Conservation (phyloP, 2,888 invertebrate genomes). For the Myopa testacea region DNA sequence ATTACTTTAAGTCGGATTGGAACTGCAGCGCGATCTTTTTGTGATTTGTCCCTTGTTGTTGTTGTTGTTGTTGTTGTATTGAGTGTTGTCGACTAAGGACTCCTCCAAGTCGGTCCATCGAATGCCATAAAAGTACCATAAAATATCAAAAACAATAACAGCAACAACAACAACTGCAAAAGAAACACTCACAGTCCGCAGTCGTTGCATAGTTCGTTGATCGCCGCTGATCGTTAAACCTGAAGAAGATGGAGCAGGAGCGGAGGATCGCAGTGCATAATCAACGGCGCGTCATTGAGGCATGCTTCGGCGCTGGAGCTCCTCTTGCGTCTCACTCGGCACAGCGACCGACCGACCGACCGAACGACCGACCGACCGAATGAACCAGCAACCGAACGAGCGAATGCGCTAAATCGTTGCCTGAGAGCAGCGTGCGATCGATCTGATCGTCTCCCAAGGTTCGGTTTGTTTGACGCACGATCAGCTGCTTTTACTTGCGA, state of each 20-base stretch:
- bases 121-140: slow-evolving; percentile 11
- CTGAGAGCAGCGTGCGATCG: neutral
- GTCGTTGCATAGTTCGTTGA: slow-evolving; percentile 38
- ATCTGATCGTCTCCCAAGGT: slow-evolving; percentile 13
- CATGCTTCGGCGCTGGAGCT: neutral
- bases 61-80: slow-evolving; percentile 8
- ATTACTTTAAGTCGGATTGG: neutral
- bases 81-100: slow-evolving; percentile 8
- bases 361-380: neutral
- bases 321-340: neutral
- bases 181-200: neutral
- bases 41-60: neutral
- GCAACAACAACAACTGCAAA: neutral
- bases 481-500: slow-evolving; percentile 30
- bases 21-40: neutral
- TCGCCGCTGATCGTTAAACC: slow-evolving; percentile 18
- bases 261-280: slow-evolving; percentile 1
- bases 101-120: slow-evolving; percentile 2
- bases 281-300: slow-evolving; percentile 5
- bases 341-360: neutral
- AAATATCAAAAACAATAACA: neutral
- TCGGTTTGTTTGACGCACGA: slow-evolving; percentile 42
- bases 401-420: neutral
- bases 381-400: neutral
- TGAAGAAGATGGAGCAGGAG: neutral